Base-by-base conservation (phyloP, 2,888 invertebrate genomes). In the Chalcosyrphus nemorum region DNA sequence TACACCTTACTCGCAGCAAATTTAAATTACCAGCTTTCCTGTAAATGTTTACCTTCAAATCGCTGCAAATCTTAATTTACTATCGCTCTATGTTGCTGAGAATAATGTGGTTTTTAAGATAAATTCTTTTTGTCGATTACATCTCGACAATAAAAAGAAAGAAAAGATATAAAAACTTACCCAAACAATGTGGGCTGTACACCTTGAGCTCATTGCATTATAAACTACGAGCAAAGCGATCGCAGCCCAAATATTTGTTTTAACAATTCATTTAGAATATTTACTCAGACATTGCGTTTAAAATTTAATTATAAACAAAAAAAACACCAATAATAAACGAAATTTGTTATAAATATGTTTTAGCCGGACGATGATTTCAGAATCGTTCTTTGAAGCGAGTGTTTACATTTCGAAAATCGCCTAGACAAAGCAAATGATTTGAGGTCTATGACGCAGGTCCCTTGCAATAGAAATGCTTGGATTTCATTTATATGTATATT, bases 301-400 rank as follows among this genome's bases (percentile, higher is more conserved):
- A 52, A 41, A 50, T 50, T 75, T 38, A 65, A 66, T 56, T n/a
- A n/a, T n/a, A n/a, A n/a, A 27, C 41, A 66, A 66, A 75, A 65
- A 65, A 66, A 65, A 56, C 13, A 35, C 47, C 27, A 47, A 38
- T 15, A 32, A 54, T 63, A 63, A 71, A 57, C 2, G 13, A 32
- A 71, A 27, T 70, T 71, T 71, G 19, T 38, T 47, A 3, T 9
- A 4, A 3, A 35, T 38, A 45, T 52, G 17, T 24, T 9, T 45
- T 32, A 11, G 32, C 29, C 9, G n/a, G n/a, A n/a, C n/a, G 9
- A 29, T 19, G 13, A 32, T 54, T 29, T 24, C 5, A 13, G 24
- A 38, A 52, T 52, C 0, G 17, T 19, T 35, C 15, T 50, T 19
- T 19, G 35, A 45, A 5, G 11, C 47, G 32, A 70, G 71, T 61